These are phyloP conservation scores for Sinocyclocheilus grahami DNA, from an alignment of 2,113 vertebrate species.

Conservation along the genomic window DNA sequence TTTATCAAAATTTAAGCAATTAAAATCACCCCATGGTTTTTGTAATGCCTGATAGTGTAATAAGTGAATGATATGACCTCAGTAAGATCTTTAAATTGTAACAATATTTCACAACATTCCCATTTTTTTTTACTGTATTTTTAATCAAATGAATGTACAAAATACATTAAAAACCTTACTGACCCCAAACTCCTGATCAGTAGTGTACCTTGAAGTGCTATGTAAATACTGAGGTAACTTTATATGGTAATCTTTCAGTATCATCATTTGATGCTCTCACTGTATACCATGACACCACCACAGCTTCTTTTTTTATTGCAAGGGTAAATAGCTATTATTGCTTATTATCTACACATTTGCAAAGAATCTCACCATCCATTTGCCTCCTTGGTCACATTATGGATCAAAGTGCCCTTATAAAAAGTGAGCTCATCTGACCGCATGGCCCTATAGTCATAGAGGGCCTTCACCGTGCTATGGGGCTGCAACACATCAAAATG, in stretches of 20 bases:
- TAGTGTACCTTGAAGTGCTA: neutral
- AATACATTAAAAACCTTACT: neutral
- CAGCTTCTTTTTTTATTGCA: neutral
- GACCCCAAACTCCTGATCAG: neutral
- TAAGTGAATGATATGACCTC: neutral
- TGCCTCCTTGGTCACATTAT: constrained; percentile 87
- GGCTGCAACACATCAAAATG: constrained; percentile 71
- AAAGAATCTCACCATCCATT: constrained; percentile 84
- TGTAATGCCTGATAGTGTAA: neutral
- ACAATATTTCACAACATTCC: neutral
- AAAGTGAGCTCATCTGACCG: constrained; percentile 87
- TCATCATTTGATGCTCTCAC: too few relatives aligned
- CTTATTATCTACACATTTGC: neutral
- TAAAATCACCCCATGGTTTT: neutral
- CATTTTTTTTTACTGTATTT: neutral
- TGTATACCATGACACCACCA: neutral
- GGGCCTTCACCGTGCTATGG: constrained; percentile 85
- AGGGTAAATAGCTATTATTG: neutral
- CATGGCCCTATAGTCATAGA: constrained; percentile 87
- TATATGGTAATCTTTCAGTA: neutral
- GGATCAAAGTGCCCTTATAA: constrained; percentile 85
- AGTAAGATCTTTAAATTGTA: neutral
- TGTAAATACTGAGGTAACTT: neutral
- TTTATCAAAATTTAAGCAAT: neutral
- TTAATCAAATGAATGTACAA: too few relatives aligned